Conservation (phyloP, 1,140 invertebrate species). For the Microplitis mediator region DNA sequence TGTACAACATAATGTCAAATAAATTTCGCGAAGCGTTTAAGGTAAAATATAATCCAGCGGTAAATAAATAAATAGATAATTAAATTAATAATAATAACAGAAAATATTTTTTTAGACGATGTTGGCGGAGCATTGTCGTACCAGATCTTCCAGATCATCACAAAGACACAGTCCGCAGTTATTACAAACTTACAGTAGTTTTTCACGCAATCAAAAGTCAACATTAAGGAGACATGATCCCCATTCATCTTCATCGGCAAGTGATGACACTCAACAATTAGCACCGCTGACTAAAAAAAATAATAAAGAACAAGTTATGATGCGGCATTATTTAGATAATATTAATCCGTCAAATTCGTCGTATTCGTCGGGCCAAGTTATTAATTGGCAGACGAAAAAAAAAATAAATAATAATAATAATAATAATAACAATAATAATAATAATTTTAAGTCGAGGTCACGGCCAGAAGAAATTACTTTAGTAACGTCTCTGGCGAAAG, state of each 20-base stretch:
- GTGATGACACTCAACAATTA: conserved; percentile 49
- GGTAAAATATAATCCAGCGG: conserved; percentile 53
- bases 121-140: conserved; percentile 56
- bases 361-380: background rate
- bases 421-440: background rate
- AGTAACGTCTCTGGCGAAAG: conserved; percentile 52
- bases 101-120: conserved; percentile 47
- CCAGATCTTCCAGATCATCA: conserved; percentile 33
- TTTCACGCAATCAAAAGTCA: conserved; percentile 45
- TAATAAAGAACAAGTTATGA: background rate
- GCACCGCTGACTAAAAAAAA: background rate
- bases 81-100: background rate
- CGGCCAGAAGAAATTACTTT: conserved; percentile 52
- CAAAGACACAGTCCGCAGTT: conserved; percentile 35
- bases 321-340: background rate
- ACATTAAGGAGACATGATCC: conserved; percentile 31
- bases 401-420: background rate
- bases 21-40: conserved; percentile 85
- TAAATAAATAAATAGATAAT: background rate
- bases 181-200: conserved; percentile 48
- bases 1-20: conserved; percentile 88
- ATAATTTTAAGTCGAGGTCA: conserved; percentile 28
- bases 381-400: background rate
- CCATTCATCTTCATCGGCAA: conserved; percentile 46
- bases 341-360: background rate